Conservation (phyloP, 2,797 vertebrate genomes). For the Chloroceryle amazona region DNA sequence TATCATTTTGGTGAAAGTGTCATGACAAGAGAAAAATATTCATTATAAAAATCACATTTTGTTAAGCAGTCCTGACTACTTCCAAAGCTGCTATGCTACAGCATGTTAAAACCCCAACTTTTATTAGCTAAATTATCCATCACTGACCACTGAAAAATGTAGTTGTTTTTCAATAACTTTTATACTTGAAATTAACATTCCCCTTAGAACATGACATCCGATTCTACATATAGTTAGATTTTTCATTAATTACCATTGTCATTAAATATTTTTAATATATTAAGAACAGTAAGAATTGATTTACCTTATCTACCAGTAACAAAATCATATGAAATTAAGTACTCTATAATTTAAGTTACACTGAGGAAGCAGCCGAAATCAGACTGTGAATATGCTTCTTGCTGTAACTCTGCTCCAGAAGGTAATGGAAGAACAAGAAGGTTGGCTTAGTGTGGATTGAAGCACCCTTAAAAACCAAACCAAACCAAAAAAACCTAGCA, state of each 20-base stretch:
- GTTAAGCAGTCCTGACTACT: not conserved
- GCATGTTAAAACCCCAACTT: not conserved
- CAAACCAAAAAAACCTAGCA: not conserved
- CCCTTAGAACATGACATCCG: not conserved
- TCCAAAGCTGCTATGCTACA: not conserved
- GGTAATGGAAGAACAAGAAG: not conserved
- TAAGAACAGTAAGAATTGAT: not conserved
- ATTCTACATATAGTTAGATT: not conserved
- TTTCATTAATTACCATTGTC: not conserved
- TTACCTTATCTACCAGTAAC: not conserved
- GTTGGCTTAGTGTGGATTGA: not conserved
- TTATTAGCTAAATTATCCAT: not conserved
- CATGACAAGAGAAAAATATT: not conserved
- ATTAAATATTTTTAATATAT: not conserved
- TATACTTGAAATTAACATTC: not conserved
- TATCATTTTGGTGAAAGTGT: not conserved
- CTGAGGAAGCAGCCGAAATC: not conserved
- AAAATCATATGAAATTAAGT: not conserved
- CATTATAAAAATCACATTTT: not conserved
- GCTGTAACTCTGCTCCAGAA: accelerated
- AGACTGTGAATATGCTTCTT: not conserved
- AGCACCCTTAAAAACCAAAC: not conserved
- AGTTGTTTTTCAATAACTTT: not conserved
- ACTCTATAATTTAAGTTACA: not conserved
- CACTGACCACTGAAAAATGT: not conserved